Base-by-base conservation (phyloP, 2,113 vertebrate genomes). In the Tylochromis polylepis region DNA sequence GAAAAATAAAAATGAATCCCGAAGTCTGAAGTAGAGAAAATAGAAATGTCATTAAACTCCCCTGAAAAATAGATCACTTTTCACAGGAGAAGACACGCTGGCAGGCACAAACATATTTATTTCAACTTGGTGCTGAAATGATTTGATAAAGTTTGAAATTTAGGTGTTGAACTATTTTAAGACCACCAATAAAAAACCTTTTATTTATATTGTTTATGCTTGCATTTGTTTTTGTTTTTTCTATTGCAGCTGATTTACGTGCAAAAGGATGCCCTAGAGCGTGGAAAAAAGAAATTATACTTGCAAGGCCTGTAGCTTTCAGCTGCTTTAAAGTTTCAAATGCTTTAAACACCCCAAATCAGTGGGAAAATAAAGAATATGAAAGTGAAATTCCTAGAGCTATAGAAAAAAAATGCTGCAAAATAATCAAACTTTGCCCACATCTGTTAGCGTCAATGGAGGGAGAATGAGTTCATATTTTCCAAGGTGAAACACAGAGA, bases 31-130 rank as follows among this genome's bases (percentile, higher is more conserved):
- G 77, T 62, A 88, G 56, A 81, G 75, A 86, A 91, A 90, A 89
- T 86, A 87, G 90, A 94, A 93, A 92, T 89, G 88, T 90, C 91
- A 92, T 93, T 89, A 91, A 94, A 94, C 91, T 91, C 81, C n/a
- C 81, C 84, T 93, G 77, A 93, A 93, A 94, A 90, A 93, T 92
- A 85, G 79, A 95, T 94, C 77, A 88, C 31, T 88, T 91, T 91
- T 91, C 87, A 85, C 84, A 85, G 57, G 43, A 70, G 38, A 83
- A 89, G 55, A 89, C 85, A 87, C 31, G 24, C 79, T 77, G 84
- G 84, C 80, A 85, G n/a, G 36, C 78, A 79, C 53, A 20, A 51
- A 87, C 72, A 65, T 60, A 79, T 91, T 90, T 70, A 86, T 83
- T 55, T 77, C 78, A 92, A 83, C 87, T 81, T 34, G 15, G n/a